Base-by-base conservation (phyloP, 2,888 invertebrate species). In the Encarsia formosa region DNA sequence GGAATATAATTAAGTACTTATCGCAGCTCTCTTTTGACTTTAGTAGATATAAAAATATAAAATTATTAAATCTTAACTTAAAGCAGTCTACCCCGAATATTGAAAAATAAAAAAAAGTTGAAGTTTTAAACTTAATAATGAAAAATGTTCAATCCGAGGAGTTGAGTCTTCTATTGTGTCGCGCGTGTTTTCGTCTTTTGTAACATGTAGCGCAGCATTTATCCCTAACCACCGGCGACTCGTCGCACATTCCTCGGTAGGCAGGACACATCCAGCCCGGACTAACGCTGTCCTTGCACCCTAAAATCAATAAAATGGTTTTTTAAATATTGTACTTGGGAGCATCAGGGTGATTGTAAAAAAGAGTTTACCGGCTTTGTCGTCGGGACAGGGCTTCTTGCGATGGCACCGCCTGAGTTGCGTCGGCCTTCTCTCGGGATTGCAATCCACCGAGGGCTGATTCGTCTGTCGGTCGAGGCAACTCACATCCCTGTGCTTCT, bases 171-270 rank as follows among this genome's bases (percentile, higher is more conserved):
- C 63, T 61, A 59, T 62, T 63, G 29, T 63, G 63, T 24, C 64
- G 64, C 24, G 59, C 55, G 48, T 64, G 65, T 43, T 65, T 62
- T 54, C 69, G 63, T 57, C 61, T 64, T 45, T 67, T 70, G 46
- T 57, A 63, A 49, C 70, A 70, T 26, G 69, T 68, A 50, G 66
- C 65, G 55, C 70, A 70, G 59, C 70, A 70, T 56, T 68, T 68
- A 49, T 68, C 65, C 23, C 65, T 62, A 24, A 70, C 65, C 42
- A 65, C 60, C 51, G 63, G 59, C 16, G 70, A 69, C 40, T 62
- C 56, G 41, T 68, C 65, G 56, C 70, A 70, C 66, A 70, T 68
- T 18, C 64, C 63, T 54, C 61, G 65, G 57, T 69, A 69, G 22
- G 67, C 61, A n/a, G 63, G 58, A 45, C 70, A 70, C 59, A 65